Base-by-base conservation (phyloP, 2,888 invertebrate genomes). In the Drosophila peninsularis region DNA sequence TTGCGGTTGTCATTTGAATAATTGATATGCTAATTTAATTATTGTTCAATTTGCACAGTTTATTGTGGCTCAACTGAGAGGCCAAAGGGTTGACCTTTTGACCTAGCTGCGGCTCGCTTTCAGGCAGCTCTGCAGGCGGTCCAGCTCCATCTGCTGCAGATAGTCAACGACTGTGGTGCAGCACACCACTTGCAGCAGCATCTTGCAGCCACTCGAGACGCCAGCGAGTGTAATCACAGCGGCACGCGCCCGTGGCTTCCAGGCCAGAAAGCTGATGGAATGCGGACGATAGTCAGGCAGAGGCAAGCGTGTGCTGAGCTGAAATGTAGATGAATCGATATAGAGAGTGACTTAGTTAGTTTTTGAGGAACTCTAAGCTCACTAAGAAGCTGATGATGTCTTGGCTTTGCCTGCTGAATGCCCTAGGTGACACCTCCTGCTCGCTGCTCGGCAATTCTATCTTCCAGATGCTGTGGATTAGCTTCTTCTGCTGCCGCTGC, bases 11-110 rank as follows among this genome's bases (percentile, higher is more conserved):
- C 72, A 73, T 68, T 75, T 87, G 61, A 83, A 87, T 83, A 69
- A 83, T 83, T 80, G 80, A 82, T 73, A 78, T 69, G 75, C 80
- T 83, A 82, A 88, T 85, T 83, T 78, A 85, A 83, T 83, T 85
- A 82, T 78, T 73, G 70, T 80, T 75, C 80, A 87, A 82, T 82
- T 82, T 87, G 79, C 71, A 67, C 71, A 68, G 75, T 75, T 77
- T 75, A 76, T 78, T 76, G 70, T 70, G 32, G 58, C 64, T 36
- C 41, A 53, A 32, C 45, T 45, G 30, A 57, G 60, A 32, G 19
- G 21, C 11, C 6, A 11, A 45, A 34, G 21, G 14, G 19, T 37
- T 6, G 9, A 44, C 34, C 55, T 34, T 42, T 42, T 21, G 21
- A 42, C 13, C 50, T 42, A 66, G 9, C 37, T 10, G 3, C 14